Evolutionary conservation across 2,888 invertebrate genomes (phyloP).

Genomic region (Cryptocephalus moraei): DNA sequence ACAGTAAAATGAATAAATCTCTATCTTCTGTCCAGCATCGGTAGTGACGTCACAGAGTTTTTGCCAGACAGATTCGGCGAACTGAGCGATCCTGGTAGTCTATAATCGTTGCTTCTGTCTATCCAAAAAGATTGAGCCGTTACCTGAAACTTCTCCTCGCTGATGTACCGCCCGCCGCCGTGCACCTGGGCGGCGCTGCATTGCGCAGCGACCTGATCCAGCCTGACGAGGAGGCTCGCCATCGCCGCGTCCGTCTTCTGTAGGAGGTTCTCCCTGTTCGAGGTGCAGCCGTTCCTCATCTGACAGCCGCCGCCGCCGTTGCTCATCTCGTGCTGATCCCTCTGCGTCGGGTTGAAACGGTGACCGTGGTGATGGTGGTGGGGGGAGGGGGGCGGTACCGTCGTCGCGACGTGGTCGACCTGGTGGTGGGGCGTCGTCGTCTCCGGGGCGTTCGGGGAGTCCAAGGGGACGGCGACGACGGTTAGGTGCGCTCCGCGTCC

Average conservation of each 20-base stretch:
- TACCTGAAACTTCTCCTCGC: constrained; percentile 67
- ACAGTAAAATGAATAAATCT: too few relatives aligned
- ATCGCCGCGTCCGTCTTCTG: constrained; percentile 62
- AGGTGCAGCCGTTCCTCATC: constrained; percentile 25
- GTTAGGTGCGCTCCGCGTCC: constrained; percentile 21
- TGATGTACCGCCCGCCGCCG: constrained; percentile 64
- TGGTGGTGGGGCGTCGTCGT: background rate
- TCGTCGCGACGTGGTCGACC: too few relatives aligned
- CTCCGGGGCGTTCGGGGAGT: constrained; percentile 17
- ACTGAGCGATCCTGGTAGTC: too few relatives aligned
- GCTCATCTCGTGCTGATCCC: background rate
- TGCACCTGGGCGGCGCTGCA: constrained; percentile 65
- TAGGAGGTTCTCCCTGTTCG: constrained; percentile 44
- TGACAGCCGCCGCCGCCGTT: background rate
- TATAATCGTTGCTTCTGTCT: too few relatives aligned
- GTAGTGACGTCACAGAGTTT: too few relatives aligned
- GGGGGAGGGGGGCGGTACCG: background rate
- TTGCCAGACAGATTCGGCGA: too few relatives aligned
- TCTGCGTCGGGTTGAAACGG: background rate
- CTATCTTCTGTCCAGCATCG: too few relatives aligned
- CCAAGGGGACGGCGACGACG: constrained; percentile 21
- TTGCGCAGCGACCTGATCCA: constrained; percentile 61
- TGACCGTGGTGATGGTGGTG: background rate
- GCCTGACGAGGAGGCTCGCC: constrained; percentile 52
- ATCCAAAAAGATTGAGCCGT: constrained; percentile 20